Evolutionary conservation across 1,140 invertebrate species (phyloP).

Genomic region (Coelopa frigida): DNA sequence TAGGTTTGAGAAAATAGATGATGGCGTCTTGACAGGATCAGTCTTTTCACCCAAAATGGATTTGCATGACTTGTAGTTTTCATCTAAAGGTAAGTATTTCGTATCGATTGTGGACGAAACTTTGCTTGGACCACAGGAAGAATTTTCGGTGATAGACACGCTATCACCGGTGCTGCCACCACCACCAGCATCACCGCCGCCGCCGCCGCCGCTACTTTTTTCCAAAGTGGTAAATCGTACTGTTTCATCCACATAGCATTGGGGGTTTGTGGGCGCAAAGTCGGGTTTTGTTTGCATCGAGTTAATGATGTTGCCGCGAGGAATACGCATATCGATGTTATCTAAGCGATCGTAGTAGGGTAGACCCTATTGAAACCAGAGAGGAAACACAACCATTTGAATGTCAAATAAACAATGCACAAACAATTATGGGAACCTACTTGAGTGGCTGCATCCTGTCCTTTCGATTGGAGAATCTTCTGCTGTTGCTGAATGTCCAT

Average conservation of each 20-base stretch:
- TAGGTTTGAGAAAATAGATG: neutral
- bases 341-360: conserved; percentile 13
- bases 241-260: conserved; percentile 17
- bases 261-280: conserved; percentile 10
- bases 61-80: conserved; percentile 15
- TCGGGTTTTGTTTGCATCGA: neutral
- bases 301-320: conserved; percentile 10
- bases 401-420: neutral
- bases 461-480: conserved; percentile 12
- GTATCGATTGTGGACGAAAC: conserved; percentile 11
- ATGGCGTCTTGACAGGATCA: neutral
- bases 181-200: conserved; percentile 5
- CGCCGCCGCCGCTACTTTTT: neutral
- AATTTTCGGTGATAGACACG: conserved; percentile 7
- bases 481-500: conserved; percentile 17
- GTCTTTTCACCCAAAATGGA: conserved; percentile 15
- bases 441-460: conserved; percentile 10
- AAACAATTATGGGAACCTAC: neutral
- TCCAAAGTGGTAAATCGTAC: conserved; percentile 15
- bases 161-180: neutral
- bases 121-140: no score
- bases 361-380: conserved; percentile 7
- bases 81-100: conserved; percentile 17
- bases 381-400: neutral
- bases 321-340: conserved; percentile 13